phyloP scores from a whole-genome alignment of 2,888 invertebrate genomes.

The Meteorus cinctellus region DNA sequence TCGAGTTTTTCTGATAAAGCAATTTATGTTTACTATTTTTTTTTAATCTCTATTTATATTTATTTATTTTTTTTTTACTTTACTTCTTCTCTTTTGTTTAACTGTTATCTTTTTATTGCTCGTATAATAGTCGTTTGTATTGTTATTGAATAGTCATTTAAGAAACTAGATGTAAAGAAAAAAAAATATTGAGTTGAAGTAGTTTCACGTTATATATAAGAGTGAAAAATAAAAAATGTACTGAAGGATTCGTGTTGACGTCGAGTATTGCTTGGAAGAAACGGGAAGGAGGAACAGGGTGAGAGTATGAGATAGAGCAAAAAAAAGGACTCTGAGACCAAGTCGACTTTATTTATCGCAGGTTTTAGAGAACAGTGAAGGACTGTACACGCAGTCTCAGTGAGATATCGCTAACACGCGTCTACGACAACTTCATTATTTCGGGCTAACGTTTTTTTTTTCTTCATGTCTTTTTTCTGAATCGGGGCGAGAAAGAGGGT shows the following conservation, averaged over 20 bases:
- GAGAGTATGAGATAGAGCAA: not conserved
- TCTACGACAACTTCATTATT: slow-evolving; percentile 63
- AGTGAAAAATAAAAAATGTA: slow-evolving; percentile 44
- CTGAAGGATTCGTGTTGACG: slow-evolving; percentile 25
- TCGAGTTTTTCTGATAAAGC: slow-evolving; percentile 2
- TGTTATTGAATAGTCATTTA: not conserved
- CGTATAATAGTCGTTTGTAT: not conserved
- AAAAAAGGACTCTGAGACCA: not conserved
- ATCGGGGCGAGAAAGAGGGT: slow-evolving; percentile 23
- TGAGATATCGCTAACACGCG: slow-evolving; percentile 62
- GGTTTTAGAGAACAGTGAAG: slow-evolving; percentile 57
- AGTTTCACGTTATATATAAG: not conserved
- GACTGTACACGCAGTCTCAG: slow-evolving; percentile 46
- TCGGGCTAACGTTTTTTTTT: slow-evolving; percentile 26
- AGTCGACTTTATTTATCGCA: slow-evolving; percentile 54
- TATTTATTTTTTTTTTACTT: not conserved
- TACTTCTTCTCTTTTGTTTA: not conserved
- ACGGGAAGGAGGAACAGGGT: not conserved
- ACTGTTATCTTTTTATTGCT: not conserved
- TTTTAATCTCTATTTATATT: not conserved
- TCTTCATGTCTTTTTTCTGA: slow-evolving; percentile 21
- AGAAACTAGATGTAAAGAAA: not conserved
- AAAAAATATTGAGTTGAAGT: not conserved
- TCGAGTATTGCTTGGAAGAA: slow-evolving; percentile 22
- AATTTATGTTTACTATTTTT: not conserved